Base-by-base conservation (phyloP, 2,797 vertebrate species). In the Amphiprion clarkii region DNA sequence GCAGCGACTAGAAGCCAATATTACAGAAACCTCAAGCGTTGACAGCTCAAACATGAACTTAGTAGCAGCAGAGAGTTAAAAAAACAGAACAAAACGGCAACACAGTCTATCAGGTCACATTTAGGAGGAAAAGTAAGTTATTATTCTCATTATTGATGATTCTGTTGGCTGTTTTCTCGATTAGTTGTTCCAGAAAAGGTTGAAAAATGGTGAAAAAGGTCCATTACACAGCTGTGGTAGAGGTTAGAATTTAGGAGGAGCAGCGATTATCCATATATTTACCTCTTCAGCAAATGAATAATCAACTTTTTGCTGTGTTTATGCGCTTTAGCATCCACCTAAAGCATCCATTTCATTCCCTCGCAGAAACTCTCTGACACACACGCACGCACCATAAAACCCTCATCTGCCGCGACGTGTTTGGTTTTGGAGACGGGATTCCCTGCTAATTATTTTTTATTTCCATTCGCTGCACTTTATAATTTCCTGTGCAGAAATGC, bases 401-500 rank as follows among this genome's bases (percentile, higher is more conserved):
- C 3, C 1, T 42, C 55, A 2, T 13, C 65, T 7, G 62, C 40
- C 3, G 1, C 0, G 42, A 13, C 67, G 62, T 2, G 11, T 78
- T 68, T 76, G n/a, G 12, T 72, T 39, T 44, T 25, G 14, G n/a
- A 76, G 54, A 46, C 4, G 60, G 68, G 76, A 73, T 85, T 86
- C 74, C 65, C 76, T 6, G 1, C 42, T 75, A 64, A 85, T 88
- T 71, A 56, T 74, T 76, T 67, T 75, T 58, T 8, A 62, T 86
- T 61, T 85, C 62, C 56, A 55, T 36, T 49, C 61, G 51, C 71
- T 9, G 8, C 25, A 1, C 62, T 49, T n/a, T 54, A 39, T 54
- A 56, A 69, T 71, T 86, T 74, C 71, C 75, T 74, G 57, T 66
- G 71, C 81, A 70, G 69, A 58, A 77, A 72, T 53, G 83, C 69